Percentiles rank a stretch among this genome's conserved stretches.
These are phyloP conservation scores for Variabilichromis moorii DNA, from an alignment of 2,113 vertebrate genomes.

Conservation along the genomic window DNA sequence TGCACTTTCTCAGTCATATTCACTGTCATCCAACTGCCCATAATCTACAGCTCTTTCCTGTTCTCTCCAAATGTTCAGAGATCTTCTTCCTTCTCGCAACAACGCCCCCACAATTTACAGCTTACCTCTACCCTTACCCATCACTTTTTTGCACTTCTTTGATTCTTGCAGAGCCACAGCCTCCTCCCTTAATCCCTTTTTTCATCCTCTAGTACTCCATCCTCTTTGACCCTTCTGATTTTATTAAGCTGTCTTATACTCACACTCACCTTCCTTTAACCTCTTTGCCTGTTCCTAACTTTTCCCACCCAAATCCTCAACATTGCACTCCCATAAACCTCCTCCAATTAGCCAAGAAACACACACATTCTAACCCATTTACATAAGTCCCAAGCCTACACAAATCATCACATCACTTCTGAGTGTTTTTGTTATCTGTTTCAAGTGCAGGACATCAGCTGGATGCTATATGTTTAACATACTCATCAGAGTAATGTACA, in stretches of 20 bases:
- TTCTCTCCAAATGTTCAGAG: neutral
- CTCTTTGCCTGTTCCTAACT: neutral
- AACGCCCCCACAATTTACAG: neutral
- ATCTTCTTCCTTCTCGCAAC: neutral
- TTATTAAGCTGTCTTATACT: neutral
- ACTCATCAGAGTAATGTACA: neutral
- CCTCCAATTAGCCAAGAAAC: neutral
- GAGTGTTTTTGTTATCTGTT: neutral
- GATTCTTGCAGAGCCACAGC: neutral
- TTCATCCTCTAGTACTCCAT: neutral
- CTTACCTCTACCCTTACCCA: neutral
- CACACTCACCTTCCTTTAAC: neutral
- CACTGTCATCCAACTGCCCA: neutral
- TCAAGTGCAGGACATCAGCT: neutral
- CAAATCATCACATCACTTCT: neutral
- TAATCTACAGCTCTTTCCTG: neutral
- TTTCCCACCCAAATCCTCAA: neutral
- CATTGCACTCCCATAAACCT: neutral
- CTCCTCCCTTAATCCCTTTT: neutral
- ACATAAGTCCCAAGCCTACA: neutral
- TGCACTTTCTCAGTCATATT: neutral
- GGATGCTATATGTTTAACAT: neutral
- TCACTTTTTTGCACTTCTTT: neutral
- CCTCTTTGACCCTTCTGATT: neutral
- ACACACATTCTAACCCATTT: neutral